phyloP scores from a whole-genome alignment of 2,888 invertebrate genomes.

The Invenusta paracnida region DNA sequence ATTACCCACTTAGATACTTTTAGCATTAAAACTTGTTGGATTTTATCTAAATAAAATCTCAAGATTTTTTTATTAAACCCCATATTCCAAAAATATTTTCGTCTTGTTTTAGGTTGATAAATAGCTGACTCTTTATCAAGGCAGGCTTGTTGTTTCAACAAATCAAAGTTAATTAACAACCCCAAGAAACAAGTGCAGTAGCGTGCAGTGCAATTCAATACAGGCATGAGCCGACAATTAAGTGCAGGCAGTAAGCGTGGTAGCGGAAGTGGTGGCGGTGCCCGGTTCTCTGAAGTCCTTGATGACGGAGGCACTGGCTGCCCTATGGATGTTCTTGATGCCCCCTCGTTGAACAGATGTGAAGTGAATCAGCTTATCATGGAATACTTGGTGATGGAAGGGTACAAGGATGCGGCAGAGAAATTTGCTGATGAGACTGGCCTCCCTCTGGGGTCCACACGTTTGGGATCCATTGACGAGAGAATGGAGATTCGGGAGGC shows the following conservation, averaged over 20 bases:
- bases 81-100: too few relatives aligned
- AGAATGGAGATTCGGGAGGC: constrained; percentile 9
- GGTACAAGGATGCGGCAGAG: constrained; percentile 41
- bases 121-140: too few relatives aligned
- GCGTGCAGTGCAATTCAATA: too few relatives aligned
- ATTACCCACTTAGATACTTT: too few relatives aligned
- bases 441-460: neutral
- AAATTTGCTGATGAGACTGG: constrained; percentile 37
- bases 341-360: neutral
- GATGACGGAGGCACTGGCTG: neutral
- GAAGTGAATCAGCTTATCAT: constrained; percentile 39
- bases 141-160: too few relatives aligned
- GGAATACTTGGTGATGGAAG: constrained; percentile 42
- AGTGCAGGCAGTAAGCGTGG: neutral
- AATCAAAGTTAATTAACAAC: too few relatives aligned
- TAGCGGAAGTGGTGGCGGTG: neutral
- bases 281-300: neutral
- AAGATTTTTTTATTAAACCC: too few relatives aligned
- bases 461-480: constrained; percentile 20
- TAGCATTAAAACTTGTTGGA: too few relatives aligned
- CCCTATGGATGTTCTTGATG: neutral
- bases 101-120: too few relatives aligned
- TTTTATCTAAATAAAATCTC: too few relatives aligned
- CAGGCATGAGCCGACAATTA: neutral
- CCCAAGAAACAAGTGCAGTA: too few relatives aligned